Base-by-base conservation (phyloP, 2,113 vertebrate species). In the Channa maculata region DNA sequence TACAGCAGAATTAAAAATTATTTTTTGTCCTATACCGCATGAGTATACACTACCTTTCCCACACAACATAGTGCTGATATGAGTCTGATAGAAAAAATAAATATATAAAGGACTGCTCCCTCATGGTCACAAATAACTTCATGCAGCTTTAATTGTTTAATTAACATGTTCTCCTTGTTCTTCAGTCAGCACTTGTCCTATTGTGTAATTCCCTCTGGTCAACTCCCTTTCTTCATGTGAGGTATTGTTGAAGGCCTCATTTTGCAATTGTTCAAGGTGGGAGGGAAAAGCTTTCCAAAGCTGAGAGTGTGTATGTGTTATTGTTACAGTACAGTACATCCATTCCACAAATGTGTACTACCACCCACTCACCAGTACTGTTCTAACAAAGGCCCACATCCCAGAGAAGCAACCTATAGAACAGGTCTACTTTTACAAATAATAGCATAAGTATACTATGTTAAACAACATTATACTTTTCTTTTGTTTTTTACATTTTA, bases 211-310 rank as follows among this genome's bases (percentile, higher is more conserved):
- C 83, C 79, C 71, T 50, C 44, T 34, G 75, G 67, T 59, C 33
- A 65, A 79, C 67, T 87, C 77, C 58, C 66, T 88, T 82, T 79
- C 76, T 71, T 84, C 70, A 77, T 83, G 79, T 78, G 83, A 89
- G 71, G 82, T 81, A 88, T 87, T 86, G 80, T 77, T 77, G 76
- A 86, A 70, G 60, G 79, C 39, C 72, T 75, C 75, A 78, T 93
- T 90, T 91, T 89, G 85, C 83, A 90, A 88, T 84, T 88, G 71
- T 85, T 86, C 38, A 77, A 80, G 66, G 51, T 74, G 85, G 77
- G 83, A 63, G 75, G 85, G 82, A 72, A 77, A 75, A 2, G 55
- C 13, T 83, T 61, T 62, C 48, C 79, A 77, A 82, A 83, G 75
- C 67, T 67, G 10, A 48, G 49, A 1, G 52, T 79, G 61, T 57